Evolutionary conservation across 2,888 invertebrate species (phyloP).

Genomic region (Nemotelus pantherinus): DNA sequence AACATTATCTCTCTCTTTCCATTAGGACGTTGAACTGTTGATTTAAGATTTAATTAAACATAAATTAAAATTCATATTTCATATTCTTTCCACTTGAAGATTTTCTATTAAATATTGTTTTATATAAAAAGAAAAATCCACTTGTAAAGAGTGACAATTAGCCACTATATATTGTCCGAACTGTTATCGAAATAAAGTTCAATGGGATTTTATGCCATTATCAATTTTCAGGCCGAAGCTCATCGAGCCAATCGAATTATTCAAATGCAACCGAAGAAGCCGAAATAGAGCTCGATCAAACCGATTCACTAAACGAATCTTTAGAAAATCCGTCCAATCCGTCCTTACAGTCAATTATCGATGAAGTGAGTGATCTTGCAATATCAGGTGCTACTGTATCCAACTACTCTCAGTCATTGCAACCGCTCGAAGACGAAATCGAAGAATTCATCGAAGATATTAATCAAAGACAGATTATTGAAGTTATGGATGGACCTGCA

Average conservation of each 20-base stretch:
- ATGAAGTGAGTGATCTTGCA: constrained; percentile 55
- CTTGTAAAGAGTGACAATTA: no score
- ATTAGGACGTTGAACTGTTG: no score
- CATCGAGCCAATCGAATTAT: constrained; percentile 52
- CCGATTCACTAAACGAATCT: constrained; percentile 34
- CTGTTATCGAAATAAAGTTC: no score
- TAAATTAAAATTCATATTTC: no score
- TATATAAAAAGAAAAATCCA: no score
- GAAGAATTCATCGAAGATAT: constrained; percentile 52
- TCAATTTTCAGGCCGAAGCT: constrained; percentile 45
- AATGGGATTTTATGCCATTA: not conserved
- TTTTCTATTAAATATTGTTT: no score
- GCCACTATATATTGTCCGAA: no score
- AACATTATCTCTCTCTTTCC: no score
- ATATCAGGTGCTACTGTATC: constrained; percentile 11
- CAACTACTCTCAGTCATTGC: constrained; percentile 46
- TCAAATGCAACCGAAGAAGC: constrained; percentile 63
- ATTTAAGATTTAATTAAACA: no score
- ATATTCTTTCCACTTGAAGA: no score
- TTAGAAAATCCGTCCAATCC: constrained; percentile 51
- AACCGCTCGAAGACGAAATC: constrained; percentile 53
- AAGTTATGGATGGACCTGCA: constrained; percentile 53
- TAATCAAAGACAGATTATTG: constrained; percentile 53
- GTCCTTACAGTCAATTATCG: constrained; percentile 56
- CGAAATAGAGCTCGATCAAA: constrained; percentile 55